A percentile compares a stretch with the other conserved stretches of the same genome.
phyloP scores from a whole-genome alignment of 2,888 invertebrate species.

The Lasius platythorax region DNA sequence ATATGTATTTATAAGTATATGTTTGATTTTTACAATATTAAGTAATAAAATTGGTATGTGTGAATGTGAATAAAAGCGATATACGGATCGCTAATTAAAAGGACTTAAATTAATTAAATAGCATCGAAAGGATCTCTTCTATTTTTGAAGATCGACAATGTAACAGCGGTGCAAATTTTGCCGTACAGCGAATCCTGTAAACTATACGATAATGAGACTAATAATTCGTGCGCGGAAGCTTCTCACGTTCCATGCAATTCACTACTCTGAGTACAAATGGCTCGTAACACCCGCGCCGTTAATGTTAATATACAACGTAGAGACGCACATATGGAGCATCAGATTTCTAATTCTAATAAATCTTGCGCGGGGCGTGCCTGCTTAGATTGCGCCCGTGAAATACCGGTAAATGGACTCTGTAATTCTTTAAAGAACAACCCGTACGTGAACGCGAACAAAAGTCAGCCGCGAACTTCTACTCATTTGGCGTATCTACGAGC shows the following conservation, averaged over 20 bases:
- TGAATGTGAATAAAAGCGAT: not conserved
- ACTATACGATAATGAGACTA: constrained; percentile 78
- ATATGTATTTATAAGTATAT: not conserved
- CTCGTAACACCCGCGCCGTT: constrained; percentile 75
- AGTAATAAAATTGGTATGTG: not conserved
- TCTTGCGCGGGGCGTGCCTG: constrained; percentile 73
- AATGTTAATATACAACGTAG: constrained; percentile 82
- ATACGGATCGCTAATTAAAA: not conserved
- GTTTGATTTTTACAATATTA: not conserved
- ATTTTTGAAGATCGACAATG: constrained; percentile 6
- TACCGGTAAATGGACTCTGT: constrained; percentile 67
- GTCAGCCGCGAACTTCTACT: constrained; percentile 8
- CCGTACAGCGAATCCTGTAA: constrained; percentile 56
- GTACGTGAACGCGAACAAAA: constrained; percentile 62
- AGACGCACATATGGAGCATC: constrained; percentile 73
- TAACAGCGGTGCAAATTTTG: constrained; percentile 24
- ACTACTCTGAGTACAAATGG: constrained; percentile 79
- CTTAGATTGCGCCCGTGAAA: constrained; percentile 70
- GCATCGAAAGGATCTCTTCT: not conserved
- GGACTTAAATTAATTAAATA: not conserved
- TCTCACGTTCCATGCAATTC: constrained; percentile 82
- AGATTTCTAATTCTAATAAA: constrained; percentile 84
- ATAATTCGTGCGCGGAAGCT: constrained; percentile 79
- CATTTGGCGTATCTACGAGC: not conserved
- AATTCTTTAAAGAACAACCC: constrained; percentile 74